Percentiles rank a stretch among this genome's conserved stretches.
Conservation (phyloP, 2,797 vertebrate genomes). For the Smutsia gigantea region DNA sequence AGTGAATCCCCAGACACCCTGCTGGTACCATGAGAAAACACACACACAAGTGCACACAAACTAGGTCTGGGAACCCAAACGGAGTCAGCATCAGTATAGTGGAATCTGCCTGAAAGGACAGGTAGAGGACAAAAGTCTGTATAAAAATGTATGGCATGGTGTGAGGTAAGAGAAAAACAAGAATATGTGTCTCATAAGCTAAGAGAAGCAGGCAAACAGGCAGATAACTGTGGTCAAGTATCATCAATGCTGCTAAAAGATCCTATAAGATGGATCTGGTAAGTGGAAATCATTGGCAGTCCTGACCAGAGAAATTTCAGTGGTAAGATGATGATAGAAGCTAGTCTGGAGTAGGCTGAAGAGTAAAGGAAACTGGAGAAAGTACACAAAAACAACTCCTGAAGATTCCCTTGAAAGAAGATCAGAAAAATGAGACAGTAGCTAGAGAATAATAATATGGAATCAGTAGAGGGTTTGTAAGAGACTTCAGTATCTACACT, state of each 20-base stretch:
- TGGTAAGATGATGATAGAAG: background rate
- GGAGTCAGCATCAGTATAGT: too few species aligned
- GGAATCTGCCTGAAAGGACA: background rate
- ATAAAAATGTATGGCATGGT: background rate
- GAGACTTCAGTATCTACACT: background rate
- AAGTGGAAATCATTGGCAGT: background rate
- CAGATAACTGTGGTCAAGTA: conserved; percentile 19
- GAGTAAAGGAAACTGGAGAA: background rate
- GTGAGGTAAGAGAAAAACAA: conserved; percentile 2
- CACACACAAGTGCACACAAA: too few species aligned
- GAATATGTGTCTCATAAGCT: background rate
- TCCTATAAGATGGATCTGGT: background rate
- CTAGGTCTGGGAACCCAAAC: too few species aligned
- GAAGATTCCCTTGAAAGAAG: conserved; percentile 3
- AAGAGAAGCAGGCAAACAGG: background rate
- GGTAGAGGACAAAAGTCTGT: background rate
- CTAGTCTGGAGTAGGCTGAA: background rate
- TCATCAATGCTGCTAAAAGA: background rate
- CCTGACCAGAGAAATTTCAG: background rate
- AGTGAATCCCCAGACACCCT: too few species aligned
- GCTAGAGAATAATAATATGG: background rate
- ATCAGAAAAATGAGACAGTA: background rate
- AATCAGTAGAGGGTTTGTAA: background rate
- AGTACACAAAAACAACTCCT: background rate
- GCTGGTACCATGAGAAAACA: too few species aligned